These are phyloP conservation scores for Palythoa caribaeorum DNA, from an alignment of 92 coral and sea anemone species.

Conservation along the genomic window DNA sequence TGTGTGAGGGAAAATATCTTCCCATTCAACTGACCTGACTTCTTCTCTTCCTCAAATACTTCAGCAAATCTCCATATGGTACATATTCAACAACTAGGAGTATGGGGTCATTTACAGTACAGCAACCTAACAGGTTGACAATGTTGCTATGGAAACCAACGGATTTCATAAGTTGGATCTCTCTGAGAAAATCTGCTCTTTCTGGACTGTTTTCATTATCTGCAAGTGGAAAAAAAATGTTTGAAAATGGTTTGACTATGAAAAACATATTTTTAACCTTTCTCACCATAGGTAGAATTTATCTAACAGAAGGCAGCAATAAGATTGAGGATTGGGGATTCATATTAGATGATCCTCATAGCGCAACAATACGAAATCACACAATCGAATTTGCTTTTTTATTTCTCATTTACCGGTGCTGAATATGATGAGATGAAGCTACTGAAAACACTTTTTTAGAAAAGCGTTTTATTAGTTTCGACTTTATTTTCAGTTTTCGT, in stretches of 20 bases:
- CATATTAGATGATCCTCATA: too few relatives aligned
- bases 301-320: background rate
- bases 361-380: too few relatives aligned
- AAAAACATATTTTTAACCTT: too few relatives aligned
- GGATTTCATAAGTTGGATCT: slow-evolving; percentile 86
- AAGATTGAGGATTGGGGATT: too few relatives aligned
- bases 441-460: too few relatives aligned
- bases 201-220: slow-evolving; percentile 64
- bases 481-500: too few relatives aligned
- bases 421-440: too few relatives aligned
- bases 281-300: background rate
- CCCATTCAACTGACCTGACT: slow-evolving; percentile 59
- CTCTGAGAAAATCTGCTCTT: slow-evolving; percentile 78
- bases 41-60: slow-evolving; percentile 80
- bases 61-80: slow-evolving; percentile 78
- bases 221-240: background rate
- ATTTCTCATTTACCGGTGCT: too few relatives aligned
- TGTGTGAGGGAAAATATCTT: too few relatives aligned
- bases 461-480: too few relatives aligned
- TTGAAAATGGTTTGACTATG: background rate
- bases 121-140: slow-evolving; percentile 82
- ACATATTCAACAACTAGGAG: slow-evolving; percentile 80
- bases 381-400: too few relatives aligned
- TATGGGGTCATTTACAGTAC: slow-evolving; percentile 83
- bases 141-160: slow-evolving; percentile 89